phyloP scores from a whole-genome alignment of 1,140 invertebrate genomes.

The Cataglyphis hispanica region DNA sequence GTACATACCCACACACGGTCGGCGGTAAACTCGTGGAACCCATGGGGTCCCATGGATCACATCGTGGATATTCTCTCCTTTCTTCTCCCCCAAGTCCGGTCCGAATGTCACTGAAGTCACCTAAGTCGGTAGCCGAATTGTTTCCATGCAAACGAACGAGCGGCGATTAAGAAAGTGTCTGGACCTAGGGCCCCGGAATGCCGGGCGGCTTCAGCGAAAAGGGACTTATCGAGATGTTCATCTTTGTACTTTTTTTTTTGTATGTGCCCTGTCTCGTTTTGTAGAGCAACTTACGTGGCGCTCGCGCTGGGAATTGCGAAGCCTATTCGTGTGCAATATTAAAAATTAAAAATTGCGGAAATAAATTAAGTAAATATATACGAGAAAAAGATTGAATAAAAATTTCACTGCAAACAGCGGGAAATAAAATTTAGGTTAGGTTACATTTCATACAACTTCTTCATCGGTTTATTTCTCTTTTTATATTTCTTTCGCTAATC shows the following conservation, averaged over 20 bases:
- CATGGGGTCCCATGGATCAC: constrained; percentile 80
- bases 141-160: constrained; percentile 77
- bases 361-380: not conserved
- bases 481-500: not conserved
- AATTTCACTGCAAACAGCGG: not conserved
- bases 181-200: constrained; percentile 68
- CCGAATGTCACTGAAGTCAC: constrained; percentile 75
- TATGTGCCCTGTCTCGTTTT: constrained; percentile 55
- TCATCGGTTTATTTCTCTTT: not conserved
- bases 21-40: constrained; percentile 74
- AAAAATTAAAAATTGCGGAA: constrained; percentile 24
- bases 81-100: constrained; percentile 36
- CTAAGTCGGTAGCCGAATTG: constrained; percentile 78
- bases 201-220: constrained; percentile 62
- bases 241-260: constrained; percentile 61
- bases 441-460: not conserved
- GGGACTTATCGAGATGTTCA: constrained; percentile 74
- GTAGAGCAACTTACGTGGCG: constrained; percentile 29
- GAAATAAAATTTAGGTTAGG: not conserved
- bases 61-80: not conserved
- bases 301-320: constrained; percentile 20
- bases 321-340: not conserved
- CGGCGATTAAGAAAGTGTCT: constrained; percentile 77
- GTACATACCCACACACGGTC: constrained; percentile 50
- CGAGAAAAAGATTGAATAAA: not conserved